Evolutionary conservation across 2,888 invertebrate genomes (phyloP).

Genomic region (Cephonodes hylas): DNA sequence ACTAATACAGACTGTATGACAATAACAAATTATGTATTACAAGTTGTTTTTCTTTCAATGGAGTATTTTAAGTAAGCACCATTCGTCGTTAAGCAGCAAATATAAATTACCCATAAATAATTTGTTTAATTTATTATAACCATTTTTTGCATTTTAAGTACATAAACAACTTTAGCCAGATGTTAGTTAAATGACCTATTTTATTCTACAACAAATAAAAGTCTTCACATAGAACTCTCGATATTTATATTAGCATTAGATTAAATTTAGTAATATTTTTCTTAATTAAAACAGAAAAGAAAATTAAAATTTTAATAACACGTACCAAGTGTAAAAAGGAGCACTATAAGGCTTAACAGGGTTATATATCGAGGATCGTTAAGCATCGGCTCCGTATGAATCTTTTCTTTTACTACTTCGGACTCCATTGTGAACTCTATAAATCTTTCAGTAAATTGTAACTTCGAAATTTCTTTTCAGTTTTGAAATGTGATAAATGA

Average conservation of each 20-base stretch:
- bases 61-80: too few species aligned
- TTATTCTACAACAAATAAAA: not conserved
- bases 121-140: too few species aligned
- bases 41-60: too few species aligned
- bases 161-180: too few species aligned
- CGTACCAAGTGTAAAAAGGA: slow-evolving; percentile 69
- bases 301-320: slow-evolving; percentile 16
- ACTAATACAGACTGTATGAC: too few species aligned
- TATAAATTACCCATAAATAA: too few species aligned
- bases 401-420: slow-evolving; percentile 71
- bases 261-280: not conserved
- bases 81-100: too few species aligned
- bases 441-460: not conserved
- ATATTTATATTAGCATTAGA: not conserved
- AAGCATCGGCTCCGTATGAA: slow-evolving; percentile 68
- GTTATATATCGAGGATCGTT: slow-evolving; percentile 76
- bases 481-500: not conserved
- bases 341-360: slow-evolving; percentile 67
- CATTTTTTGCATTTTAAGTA: too few species aligned
- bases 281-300: not conserved
- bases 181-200: not conserved
- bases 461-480: not conserved
- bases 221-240: not conserved
- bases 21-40: too few species aligned
- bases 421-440: slow-evolving; percentile 51